Conservation (phyloP, 2,888 invertebrate genomes). For the Stenodera caucasica region DNA sequence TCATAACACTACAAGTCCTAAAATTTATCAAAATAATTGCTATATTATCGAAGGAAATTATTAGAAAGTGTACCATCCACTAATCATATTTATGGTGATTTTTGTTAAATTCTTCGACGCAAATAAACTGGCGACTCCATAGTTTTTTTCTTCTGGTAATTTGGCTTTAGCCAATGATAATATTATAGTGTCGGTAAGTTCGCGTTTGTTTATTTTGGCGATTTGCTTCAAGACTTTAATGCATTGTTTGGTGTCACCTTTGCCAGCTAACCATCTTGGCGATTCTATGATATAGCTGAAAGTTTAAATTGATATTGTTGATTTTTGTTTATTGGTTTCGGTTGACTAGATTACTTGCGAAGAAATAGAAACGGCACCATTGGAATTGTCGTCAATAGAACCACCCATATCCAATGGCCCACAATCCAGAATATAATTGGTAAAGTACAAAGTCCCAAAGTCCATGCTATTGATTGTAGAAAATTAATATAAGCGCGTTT, state of each 20-base stretch:
- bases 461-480: conserved; percentile 59
- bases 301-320: not conserved
- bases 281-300: conserved; percentile 65
- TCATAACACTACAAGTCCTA: conserved; percentile 51
- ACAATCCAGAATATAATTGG: conserved; percentile 59
- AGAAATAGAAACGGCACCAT: conserved; percentile 54
- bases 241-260: conserved; percentile 58
- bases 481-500: conserved; percentile 58
- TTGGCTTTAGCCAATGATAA: conserved; percentile 39
- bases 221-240: conserved; percentile 59
- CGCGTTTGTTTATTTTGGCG: conserved; percentile 59
- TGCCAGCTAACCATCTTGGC: conserved; percentile 65
- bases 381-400: conserved; percentile 58
- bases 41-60: not conserved
- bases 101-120: conserved; percentile 60
- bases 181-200: conserved; percentile 55
- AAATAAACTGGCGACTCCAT: conserved; percentile 62
- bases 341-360: conserved; percentile 51
- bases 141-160: conserved; percentile 52
- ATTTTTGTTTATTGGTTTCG: not conserved
- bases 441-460: conserved; percentile 57
- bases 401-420: conserved; percentile 57
- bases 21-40: not conserved
- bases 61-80: conserved; percentile 58
- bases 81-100: conserved; percentile 60